These are phyloP conservation scores for Melanotaenia nigrans DNA, from an alignment of 2,797 vertebrate genomes.

Conservation along the genomic window DNA sequence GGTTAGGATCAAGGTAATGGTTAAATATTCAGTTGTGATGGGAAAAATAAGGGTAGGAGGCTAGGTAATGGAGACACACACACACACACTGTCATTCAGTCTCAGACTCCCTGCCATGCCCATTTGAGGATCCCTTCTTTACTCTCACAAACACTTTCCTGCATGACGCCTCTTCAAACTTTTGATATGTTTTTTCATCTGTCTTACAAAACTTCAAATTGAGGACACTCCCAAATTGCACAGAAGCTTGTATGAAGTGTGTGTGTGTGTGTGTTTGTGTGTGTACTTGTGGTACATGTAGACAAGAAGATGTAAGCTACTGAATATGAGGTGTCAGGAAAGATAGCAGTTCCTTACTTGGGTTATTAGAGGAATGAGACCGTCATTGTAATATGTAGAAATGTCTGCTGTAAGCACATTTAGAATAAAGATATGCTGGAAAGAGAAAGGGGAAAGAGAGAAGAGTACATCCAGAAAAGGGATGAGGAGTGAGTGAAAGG, in stretches of 20 bases:
- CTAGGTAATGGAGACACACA: not conserved
- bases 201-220: constrained; percentile 11
- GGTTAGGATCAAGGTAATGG: not conserved
- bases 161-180: not conserved
- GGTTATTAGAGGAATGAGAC: too few relatives aligned
- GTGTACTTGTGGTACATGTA: too few relatives aligned
- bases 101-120: not conserved
- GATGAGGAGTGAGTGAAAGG: not conserved
- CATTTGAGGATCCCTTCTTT: not conserved
- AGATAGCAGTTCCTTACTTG: too few relatives aligned
- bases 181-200: not conserved
- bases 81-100: not conserved
- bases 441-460: not conserved
- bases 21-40: not conserved
- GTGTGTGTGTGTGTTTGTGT: not conserved
- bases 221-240: constrained; percentile 1
- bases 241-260: not conserved
- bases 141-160: not conserved
- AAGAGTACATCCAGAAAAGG: not conserved
- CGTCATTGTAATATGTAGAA: too few relatives aligned
- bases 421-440: not conserved
- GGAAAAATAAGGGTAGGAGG: not conserved
- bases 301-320: too few relatives aligned
- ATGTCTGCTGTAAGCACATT: too few relatives aligned
- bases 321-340: too few relatives aligned